phyloP scores from a whole-genome alignment of 2,888 invertebrate species.

The Taphrorychus bicolor region DNA sequence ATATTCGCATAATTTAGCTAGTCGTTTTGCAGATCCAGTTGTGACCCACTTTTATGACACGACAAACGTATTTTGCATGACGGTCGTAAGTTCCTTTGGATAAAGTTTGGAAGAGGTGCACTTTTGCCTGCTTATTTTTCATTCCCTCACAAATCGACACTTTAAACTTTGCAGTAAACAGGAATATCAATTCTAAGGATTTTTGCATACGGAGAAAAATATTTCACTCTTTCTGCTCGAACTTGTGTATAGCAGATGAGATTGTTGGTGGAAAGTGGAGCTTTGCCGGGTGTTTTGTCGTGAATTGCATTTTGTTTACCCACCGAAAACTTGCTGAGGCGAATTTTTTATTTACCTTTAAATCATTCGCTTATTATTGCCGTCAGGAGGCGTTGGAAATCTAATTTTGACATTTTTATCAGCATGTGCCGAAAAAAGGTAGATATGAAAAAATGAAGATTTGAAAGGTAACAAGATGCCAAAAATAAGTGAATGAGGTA shows the following conservation, averaged over 20 bases:
- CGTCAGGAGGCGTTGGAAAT: no score
- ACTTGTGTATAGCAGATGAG: not conserved
- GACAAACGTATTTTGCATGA: conserved; percentile 30
- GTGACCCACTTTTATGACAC: conserved; percentile 18
- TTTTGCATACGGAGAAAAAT: conserved; percentile 17
- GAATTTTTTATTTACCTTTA: no score
- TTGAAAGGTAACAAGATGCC: no score
- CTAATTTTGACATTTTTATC: no score
- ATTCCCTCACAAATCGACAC: conserved; percentile 8
- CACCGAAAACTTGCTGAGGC: no score
- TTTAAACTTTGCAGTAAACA: conserved; percentile 32
- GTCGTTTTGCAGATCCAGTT: conserved; percentile 31
- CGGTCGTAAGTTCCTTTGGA: conserved; percentile 22
- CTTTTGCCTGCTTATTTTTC: conserved; percentile 22
- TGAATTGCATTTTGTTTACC: not conserved
- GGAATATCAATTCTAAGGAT: conserved; percentile 27
- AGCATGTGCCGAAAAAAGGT: no score
- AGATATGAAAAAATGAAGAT: no score
- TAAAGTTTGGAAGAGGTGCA: conserved; percentile 29
- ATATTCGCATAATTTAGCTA: not conserved
- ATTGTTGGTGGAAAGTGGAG: not conserved
- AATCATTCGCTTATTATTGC: no score
- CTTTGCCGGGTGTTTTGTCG: not conserved
- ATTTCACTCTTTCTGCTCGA: not conserved
- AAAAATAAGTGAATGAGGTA: no score